Base-by-base conservation (phyloP, 1,140 invertebrate genomes). In the Drosophila sp. region DNA sequence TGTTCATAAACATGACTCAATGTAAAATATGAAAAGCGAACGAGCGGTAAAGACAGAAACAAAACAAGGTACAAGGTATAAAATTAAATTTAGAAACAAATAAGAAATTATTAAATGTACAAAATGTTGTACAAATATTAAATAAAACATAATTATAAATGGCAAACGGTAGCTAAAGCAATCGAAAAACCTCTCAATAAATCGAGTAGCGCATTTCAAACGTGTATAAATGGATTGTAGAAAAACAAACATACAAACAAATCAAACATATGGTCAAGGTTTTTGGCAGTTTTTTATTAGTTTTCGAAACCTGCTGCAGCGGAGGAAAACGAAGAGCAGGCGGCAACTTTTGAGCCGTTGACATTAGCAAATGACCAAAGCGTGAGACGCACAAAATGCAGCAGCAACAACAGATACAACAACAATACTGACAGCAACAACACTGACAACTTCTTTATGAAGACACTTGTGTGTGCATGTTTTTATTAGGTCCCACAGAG, bases 181-280 rank as follows among this genome's bases (percentile, higher is more conserved):
- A 34, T n/a, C 21, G 2, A 46, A 48, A 43, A 65, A 14, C 34
- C 16, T 7, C 32, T 50, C n/a, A 6, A 46, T 58, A 32, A 45
- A 43, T 57, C 21, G 50, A 48, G 48, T 65, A 72, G 45, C 72
- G 45, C 16, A 58, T 74, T 74, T 51, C 25, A 63, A 71, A 74
- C n/a, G 53, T 51, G 38, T 18, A 58, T 73, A 74, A 54, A 62
- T 70, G 7, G 21, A 51, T 27, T 50, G 64, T 59, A 25, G 9
- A 32, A 34, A 48, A 57, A 38, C 48, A 13, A 16, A 58, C 27
- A 76, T 46, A 58, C 34, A 72, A 66, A 63, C 41, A 61, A 50
- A 70, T 53, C 41, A 61, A 71, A 32, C 53, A 70, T 78, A 86
- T 86, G 81, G 81, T 86, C 82, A 86, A 86, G 81, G 81, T 86